These are phyloP conservation scores for Vanacampus margaritifer DNA, from an alignment of 2,113 vertebrate genomes.

Conservation along the genomic window DNA sequence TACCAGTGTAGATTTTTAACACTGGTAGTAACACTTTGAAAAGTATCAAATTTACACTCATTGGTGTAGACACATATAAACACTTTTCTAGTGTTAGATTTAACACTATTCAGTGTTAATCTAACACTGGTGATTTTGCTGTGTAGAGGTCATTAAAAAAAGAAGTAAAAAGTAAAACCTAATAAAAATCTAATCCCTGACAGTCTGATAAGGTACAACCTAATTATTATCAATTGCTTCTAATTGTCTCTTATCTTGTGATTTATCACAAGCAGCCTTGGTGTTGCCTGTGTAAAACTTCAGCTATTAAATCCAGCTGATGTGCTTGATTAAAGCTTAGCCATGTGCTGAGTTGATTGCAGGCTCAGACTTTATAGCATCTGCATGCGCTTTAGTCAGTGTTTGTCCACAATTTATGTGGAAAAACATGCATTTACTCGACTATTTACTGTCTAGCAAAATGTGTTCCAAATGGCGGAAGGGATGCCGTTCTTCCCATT, in stretches of 20 bases:
- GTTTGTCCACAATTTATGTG: slow-evolving; percentile 58
- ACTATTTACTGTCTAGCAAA: neutral
- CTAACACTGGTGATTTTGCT: too few species aligned
- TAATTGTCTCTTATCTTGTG: neutral
- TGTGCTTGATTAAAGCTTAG: slow-evolving; percentile 36
- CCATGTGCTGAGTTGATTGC: slow-evolving; percentile 31
- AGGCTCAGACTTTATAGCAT: slow-evolving; percentile 33
- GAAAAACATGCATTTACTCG: slow-evolving; percentile 58
- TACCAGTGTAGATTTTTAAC: too few species aligned
- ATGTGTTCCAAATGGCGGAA: slow-evolving; percentile 14
- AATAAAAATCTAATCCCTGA: neutral
- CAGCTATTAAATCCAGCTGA: slow-evolving; percentile 48
- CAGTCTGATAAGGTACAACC: neutral
- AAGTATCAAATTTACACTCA: too few species aligned
- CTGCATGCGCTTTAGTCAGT: slow-evolving; percentile 35
- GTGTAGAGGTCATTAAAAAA: too few species aligned
- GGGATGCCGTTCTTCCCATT: slow-evolving; percentile 43
- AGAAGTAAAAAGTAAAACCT: neutral
- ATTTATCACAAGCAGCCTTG: neutral
- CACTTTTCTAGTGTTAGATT: too few species aligned
- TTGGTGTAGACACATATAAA: too few species aligned
- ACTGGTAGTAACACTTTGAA: too few species aligned
- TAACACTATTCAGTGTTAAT: too few species aligned
- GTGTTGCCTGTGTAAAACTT: slow-evolving; percentile 10
- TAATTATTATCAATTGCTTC: neutral